Evolutionary conservation across 2,797 vertebrate species (phyloP), one percentile per base, ranked within the genome.

Genomic region (Carduelis carduelis): DNA sequence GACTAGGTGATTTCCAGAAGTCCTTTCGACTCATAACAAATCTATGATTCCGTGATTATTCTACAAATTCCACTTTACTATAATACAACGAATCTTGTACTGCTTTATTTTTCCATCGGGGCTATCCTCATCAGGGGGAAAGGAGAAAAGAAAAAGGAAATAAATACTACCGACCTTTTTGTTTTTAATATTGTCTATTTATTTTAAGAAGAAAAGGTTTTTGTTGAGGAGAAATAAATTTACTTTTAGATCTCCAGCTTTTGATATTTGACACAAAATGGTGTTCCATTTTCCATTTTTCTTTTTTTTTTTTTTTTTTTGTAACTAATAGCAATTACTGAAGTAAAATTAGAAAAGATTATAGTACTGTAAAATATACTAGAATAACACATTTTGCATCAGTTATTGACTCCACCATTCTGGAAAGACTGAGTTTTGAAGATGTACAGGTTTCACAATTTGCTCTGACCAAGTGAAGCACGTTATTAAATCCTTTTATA

Each of bases 71-170:
- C 7, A 41, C 8, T 19, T 57, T 44, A 44, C 2, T 7, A 6
- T 7, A 76, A 5, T 14, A 32, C 23, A 85, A 47, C 3, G 2
- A 80, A 57, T 24, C 5, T 21, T 74, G 2, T 19, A 30, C 7
- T 72, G 13, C 8, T 81, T 35, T 35, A 30, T 24, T 49, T 61
- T 39, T 9, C 9, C 16, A 20, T 5, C 4, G 26, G 2, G 41
- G 6, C 12, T 46, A 39, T 52, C 6, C 15, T 30, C 32, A n/a
- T 71, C 56, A 37, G 2, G 3, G 4, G 3, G 5, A 59, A 26
- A 14, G 13, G 1, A 4, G 43, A 4, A 8, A 15, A 15, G 3
- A 7, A 32, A n/a, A 56, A 23, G 2, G 4, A 1, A 35, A 5
- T 18, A 26, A 47, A 41, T 23, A 9, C 11, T 1, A 2, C 3